Evolutionary conservation across 2,113 vertebrate species (phyloP).

Genomic region (Hipposideros armiger): DNA sequence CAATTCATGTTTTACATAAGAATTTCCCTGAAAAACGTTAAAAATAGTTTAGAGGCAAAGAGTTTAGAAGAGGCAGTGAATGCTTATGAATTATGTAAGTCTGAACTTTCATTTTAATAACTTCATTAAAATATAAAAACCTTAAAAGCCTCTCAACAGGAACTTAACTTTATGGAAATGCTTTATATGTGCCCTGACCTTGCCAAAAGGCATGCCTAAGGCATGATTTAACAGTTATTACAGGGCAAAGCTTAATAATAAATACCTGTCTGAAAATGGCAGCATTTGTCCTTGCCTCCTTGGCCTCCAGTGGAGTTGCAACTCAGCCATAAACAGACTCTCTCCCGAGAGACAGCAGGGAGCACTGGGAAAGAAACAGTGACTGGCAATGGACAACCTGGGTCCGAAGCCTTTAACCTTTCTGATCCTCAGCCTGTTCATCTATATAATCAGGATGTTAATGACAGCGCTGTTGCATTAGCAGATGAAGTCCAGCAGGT

Average conservation of each 20-base stretch:
- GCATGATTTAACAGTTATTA: conserved; percentile 70
- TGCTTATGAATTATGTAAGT: conserved; percentile 86
- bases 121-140: conserved; percentile 87
- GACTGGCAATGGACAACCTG: not conserved
- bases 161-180: conserved; percentile 80
- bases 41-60: conserved; percentile 76
- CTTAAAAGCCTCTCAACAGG: conserved; percentile 83
- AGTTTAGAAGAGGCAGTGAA: conserved; percentile 78
- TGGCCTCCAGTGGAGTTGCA: conserved; percentile 38
- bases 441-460: not conserved
- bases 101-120: conserved; percentile 87
- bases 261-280: conserved; percentile 72
- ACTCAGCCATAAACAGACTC: conserved; percentile 61
- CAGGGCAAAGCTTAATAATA: conserved; percentile 69
- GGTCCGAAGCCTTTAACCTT: not conserved
- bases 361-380: not conserved
- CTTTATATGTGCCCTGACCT: conserved; percentile 74
- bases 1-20: conserved; percentile 73
- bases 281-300: conserved; percentile 64
- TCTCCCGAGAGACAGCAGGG: conserved; percentile 57
- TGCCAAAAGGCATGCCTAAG: conserved; percentile 76
- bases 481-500: not conserved
- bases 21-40: conserved; percentile 70
- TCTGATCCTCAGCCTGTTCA: conserved; percentile 31
- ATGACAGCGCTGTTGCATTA: not conserved